A percentile compares a stretch with the other conserved stretches of the same genome.
phyloP scores from a whole-genome alignment of 2,113 vertebrate species.

The Nettapus auritus region DNA sequence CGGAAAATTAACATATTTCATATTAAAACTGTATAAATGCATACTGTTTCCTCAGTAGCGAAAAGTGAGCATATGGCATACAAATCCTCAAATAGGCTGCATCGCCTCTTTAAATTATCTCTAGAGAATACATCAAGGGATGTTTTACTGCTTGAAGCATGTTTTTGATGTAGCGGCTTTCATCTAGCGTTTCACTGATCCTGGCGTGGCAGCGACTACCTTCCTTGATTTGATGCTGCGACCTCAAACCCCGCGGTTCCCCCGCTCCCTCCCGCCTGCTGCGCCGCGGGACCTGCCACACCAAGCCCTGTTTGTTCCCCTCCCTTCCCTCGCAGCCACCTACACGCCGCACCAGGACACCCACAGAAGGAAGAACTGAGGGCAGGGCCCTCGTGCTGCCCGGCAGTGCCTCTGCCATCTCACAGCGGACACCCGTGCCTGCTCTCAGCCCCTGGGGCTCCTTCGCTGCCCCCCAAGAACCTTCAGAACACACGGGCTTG shows the following conservation, averaged over 20 bases:
- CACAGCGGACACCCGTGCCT: not conserved
- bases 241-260: not conserved
- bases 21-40: not conserved
- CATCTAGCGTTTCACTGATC: constrained; percentile 7
- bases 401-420: not conserved
- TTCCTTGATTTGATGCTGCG: not conserved
- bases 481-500: not conserved
- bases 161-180: constrained; percentile 47
- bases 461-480: not conserved
- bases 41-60: not conserved
- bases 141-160: constrained; percentile 36
- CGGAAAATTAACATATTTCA: not conserved
- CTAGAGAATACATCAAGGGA: constrained; percentile 57
- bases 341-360: not conserved
- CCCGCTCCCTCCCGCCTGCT: not conserved
- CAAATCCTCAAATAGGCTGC: constrained; percentile 18
- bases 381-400: not conserved
- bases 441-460: not conserved
- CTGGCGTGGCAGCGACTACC: not conserved
- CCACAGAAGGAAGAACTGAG: too few species aligned
- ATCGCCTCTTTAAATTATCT: constrained; percentile 52
- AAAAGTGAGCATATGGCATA: constrained; percentile 2
- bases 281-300: accelerated
- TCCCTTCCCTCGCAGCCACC: too few species aligned
- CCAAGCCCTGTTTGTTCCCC: not conserved